Base-by-base conservation (phyloP, 1,140 invertebrate species). In the Lordiphosa clarofinis region DNA sequence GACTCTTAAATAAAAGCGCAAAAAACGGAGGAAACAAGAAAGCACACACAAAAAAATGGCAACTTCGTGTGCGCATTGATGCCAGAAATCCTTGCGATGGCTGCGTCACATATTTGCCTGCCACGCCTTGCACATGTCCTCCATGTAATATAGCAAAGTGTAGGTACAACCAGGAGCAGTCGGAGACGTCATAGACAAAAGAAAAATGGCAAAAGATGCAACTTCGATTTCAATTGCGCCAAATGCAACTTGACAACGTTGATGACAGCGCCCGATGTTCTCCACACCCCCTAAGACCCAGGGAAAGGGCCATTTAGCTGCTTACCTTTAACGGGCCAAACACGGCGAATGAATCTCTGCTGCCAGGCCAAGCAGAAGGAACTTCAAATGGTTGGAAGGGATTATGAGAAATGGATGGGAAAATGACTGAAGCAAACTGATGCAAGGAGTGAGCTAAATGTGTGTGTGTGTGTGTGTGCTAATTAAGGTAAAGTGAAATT, bases 221-320 rank as follows among this genome's bases (percentile, higher is more conserved):
- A 79, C 74, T 79, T 79, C 74, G 74, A 73, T 81, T 81, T 79
- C 75, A 71, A 79, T 79, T 81, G 74, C 67, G 57, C 43, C 75
- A 81, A 79, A 73, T 79, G 74, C 74, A 78, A 68, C 63, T 57
- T 57, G 38, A 79, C 73, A 70, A 67, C 62, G 48, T 64, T 53
- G 60, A 60, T 56, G 56, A 56, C 49, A 60, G 35, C 21, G 21
- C 21, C 21, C 4, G 21, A 21, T 21, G 21, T 21, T 21, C 21
- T 21, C 1, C 21, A 21, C 21, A 21, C 21, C 21, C 21, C 4
- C 21, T 21, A 21, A 21, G 21, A 0, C 21, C 1, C 0, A 3
- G 21, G 21, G 4, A 21, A 21, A 21, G 24, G 24, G 63, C 63
- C 64, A 67, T 64, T 67, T 67, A 67, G 55, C 42, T 67, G 63